Evolutionary conservation across 2,113 vertebrate genomes (phyloP).

Genomic region (Dromas ardeola): DNA sequence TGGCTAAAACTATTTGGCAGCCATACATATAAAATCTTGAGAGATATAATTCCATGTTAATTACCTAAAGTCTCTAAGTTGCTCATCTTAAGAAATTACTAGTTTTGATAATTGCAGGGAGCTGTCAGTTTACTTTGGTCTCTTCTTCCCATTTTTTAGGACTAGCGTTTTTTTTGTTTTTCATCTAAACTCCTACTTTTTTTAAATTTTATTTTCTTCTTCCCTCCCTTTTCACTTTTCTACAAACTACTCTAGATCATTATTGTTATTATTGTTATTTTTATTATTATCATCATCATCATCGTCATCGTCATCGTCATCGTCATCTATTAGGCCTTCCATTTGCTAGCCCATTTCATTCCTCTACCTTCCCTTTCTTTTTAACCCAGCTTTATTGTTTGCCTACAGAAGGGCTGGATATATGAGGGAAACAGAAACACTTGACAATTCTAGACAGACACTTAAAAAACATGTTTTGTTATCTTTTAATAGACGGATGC

Average conservation of each 20-base stretch:
- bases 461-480: not conserved
- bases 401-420: not conserved
- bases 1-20: not conserved
- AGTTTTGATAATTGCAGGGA: not conserved
- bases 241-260: not conserved
- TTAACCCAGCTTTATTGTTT: not conserved
- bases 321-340: not conserved
- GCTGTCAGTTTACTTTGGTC: not conserved
- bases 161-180: not conserved
- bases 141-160: not conserved
- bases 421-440: not conserved
- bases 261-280: not conserved
- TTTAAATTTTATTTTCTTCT: not conserved
- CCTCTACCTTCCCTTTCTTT: not conserved
- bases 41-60: not conserved
- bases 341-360: not conserved
- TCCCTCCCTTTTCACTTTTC: not conserved
- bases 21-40: not conserved
- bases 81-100: not conserved
- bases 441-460: not conserved
- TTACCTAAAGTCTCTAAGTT: not conserved
- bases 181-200: not conserved
- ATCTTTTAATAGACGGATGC: not conserved
- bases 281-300: too few species aligned
- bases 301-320: too few species aligned